Evolutionary conservation across 2,888 invertebrate species (phyloP), one percentile per base, ranked within the genome.

Genomic region (Microctonus brassicae): DNA sequence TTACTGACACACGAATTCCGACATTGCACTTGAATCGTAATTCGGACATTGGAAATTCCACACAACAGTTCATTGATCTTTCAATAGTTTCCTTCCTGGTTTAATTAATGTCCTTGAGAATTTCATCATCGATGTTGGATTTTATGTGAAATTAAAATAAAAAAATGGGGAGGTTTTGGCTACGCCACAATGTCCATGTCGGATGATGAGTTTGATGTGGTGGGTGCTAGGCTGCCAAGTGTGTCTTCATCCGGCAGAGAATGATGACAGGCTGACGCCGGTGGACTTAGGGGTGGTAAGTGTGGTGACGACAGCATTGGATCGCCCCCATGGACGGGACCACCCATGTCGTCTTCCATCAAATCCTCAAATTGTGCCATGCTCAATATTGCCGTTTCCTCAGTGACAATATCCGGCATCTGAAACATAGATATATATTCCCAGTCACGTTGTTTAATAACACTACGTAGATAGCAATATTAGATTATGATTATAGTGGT

Each of bases 301-400:
- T 89, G 89, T 11, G 90, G 89, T 53, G 90, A 89, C n/a, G 90
- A 91, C 55, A 93, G 85, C 90, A 93, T 91, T 4, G 92, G 90
- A 84, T 93, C 93, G 57, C 90, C 91, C 29, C 90, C 89, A 75
- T 91, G 90, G 13, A 90, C 88, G 4, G 90, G 89, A 79, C 90
- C 90, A 71, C 89, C 90, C 0, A 89, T 88, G 82, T 93, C 92
- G 77, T 92, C 92, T 74, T 92, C 92, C 92, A 93, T 92, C 62
- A 92, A 87, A 83, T 93, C 93, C 77, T 93, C 92, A 84, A 92
- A 90, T 78, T 91, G 90, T 71, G 91, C 89, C 79, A 91, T 88
- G 80, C 90, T 91, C 76, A 91, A 84, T 42, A 90, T 88, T 58
- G 86, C 81, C 24, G 90, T 89, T 75, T 91, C 89, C 76, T 91